Evolutionary conservation across 2,888 invertebrate species (phyloP), one percentile per base, ranked within the genome.

Genomic region (Agrotis puta): DNA sequence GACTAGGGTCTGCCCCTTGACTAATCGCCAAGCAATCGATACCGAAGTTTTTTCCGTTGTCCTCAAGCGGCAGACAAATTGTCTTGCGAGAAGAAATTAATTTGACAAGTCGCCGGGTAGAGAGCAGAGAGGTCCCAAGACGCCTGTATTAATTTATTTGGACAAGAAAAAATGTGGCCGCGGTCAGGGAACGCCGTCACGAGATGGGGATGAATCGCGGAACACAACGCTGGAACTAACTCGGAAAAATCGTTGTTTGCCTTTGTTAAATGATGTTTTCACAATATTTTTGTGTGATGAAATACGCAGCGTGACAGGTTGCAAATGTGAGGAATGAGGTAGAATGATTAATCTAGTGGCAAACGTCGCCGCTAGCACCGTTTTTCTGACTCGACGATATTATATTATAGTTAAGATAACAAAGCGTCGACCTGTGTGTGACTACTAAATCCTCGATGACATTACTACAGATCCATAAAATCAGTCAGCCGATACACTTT

Each of bases 61-160:
- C 93, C 92, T 87, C 88, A 86, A 89, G 90, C 92, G 87, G 83
- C 91, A 94, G 95, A 95, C 95, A 95, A 95, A 95, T 96, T 93
- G 95, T 95, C 94, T 95, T 93, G 92, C 92, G 91, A 93, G 94
- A 92, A 94, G 93, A 95, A 95, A 96, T 96, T 96, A 96, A 96
- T 96, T 96, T 96, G 96, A 95, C 95, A 95, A 95, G 94, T 94
- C 89, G 88, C 88, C 88, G 84, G 84, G 84, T 91, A 86, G 85
- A 89, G 89, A 88, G 89, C 90, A 86, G 85, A 89, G 89, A 88
- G 89, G 91, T 91, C 94, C 93, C 94, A 84, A 89, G 95, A 93
- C 94, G 94, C 92, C 90, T 89, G 93, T 94, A 94, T 94, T 95
- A 92, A 95, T 96, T 96, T 95, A 94, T 94, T 94, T 94, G 91